Evolutionary conservation across 2,797 vertebrate species (phyloP), one percentile per base, ranked within the genome.

Genomic region (Sciurus carolinensis): DNA sequence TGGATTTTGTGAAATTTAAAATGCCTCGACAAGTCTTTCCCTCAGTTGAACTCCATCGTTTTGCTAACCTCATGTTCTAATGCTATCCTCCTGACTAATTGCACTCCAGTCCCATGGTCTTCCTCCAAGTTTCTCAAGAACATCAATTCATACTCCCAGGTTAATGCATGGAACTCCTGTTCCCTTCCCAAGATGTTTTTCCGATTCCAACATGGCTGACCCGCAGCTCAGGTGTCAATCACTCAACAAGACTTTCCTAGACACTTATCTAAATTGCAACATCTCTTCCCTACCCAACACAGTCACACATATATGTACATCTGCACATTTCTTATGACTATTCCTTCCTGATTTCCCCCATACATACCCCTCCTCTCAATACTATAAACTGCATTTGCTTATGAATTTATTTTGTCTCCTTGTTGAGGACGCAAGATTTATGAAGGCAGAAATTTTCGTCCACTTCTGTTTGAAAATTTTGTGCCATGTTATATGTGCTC

Each of bases 31-130:
- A 73, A 72, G 14, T 17, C 3, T 10, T 52, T 42, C 26, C 6
- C 8, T 39, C 5, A 1, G 15, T 1, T 8, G 39, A n/a, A 44
- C 1, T 8, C 12, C n/a, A 33, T 33, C 17, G 15, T 4, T 12
- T 39, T 64, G 62, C 33, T 26, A 30, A 18, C 9, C 4, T 59
- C 17, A n/a, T 2, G 3, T 12, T 14, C 13, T 36, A 44, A 24
- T 12, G 20, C 2, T 18, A 26, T 59, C 2, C 14, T 22, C 52
- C 36, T 62, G 5, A 6, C 8, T 6, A 57, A 3, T 15, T 12
- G 10, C 17, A 11, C 50, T 13, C 39, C 24, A 52, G 13, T 5
- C n/a, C 24, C 36, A 26, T 0, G 8, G n/a, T 33, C 11, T 3
- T 57, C 30, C 52, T 71, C 47, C 7, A 0, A 30, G 9, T 24